A percentile compares a stretch with the other conserved stretches of the same genome.
Conservation (phyloP, 2,888 invertebrate genomes). For the Arge pagana region DNA sequence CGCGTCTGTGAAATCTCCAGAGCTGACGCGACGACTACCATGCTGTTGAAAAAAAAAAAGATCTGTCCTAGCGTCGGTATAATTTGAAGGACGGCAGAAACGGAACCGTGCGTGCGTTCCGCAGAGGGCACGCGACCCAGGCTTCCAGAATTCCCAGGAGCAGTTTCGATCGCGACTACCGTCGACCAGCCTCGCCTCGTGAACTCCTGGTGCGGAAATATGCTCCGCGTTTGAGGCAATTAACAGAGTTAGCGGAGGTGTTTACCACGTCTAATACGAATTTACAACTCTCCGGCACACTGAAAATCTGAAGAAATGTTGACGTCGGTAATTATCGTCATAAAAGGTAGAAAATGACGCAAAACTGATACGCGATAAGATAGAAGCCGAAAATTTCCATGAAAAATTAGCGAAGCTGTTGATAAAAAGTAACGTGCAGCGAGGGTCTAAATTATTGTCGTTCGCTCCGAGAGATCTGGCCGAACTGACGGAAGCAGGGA, state of each 20-base stretch:
- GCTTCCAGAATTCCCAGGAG: constrained; percentile 32
- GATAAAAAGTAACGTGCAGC: no score
- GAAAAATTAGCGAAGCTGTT: no score
- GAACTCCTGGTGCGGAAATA: constrained; percentile 52
- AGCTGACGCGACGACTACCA: not conserved
- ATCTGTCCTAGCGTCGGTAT: constrained; percentile 4
- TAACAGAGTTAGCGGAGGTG: constrained; percentile 46
- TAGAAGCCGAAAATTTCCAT: no score
- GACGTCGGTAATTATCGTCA: no score
- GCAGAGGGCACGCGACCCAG: constrained; percentile 39
- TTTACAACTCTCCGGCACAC: no score
- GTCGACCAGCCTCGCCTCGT: constrained; percentile 38
- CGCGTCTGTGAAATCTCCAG: not conserved
- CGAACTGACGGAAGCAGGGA: no score
- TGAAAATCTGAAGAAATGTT: no score
- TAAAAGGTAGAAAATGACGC: no score
- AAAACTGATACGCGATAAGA: no score
- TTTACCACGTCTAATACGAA: no score
- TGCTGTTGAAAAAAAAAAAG: constrained; percentile 5
- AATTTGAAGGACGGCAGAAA: constrained; percentile 15
- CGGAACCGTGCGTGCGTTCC: constrained; percentile 33
- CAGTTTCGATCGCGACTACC: constrained; percentile 28
- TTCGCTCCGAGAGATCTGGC: no score
- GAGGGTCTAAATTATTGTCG: no score
- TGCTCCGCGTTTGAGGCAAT: constrained; percentile 56